These are phyloP conservation scores for Drosophila paramelanica DNA, from an alignment of 2,888 invertebrate genomes.

Conservation along the genomic window DNA sequence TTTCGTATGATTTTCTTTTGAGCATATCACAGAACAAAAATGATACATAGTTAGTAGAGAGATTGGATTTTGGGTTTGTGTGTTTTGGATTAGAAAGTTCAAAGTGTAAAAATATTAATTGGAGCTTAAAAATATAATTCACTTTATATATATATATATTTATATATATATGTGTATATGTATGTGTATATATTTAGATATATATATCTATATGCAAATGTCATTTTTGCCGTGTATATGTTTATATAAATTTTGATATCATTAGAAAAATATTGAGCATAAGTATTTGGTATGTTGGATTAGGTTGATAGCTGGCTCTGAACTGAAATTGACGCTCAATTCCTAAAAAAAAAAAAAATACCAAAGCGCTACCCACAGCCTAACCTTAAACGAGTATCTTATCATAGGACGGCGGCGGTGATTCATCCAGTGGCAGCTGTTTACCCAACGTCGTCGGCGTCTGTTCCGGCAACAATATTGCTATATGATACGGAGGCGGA, in stretches of 20 bases:
- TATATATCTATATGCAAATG: conserved; percentile 57
- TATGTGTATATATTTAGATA: conserved; percentile 46
- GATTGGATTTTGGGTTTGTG: conserved; percentile 42
- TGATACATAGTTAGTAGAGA: conserved; percentile 74
- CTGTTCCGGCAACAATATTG: conserved; percentile 89
- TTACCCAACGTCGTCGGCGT: conserved; percentile 68
- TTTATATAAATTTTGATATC: conserved; percentile 76
- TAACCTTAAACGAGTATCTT: conserved; percentile 89
- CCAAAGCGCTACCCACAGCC: conserved; percentile 36
- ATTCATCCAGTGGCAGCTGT: conserved; percentile 85
- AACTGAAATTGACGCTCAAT: conserved; percentile 66
- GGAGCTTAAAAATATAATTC: conserved; percentile 64
- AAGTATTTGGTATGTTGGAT: conserved; percentile 58
- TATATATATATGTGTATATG: conserved; percentile 30
- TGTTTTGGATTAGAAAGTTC: conserved; percentile 55
- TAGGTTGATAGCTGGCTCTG: conserved; percentile 46
- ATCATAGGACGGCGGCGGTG: conserved; percentile 91
- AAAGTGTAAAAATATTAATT: conserved; percentile 76
- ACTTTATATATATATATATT: conserved; percentile 39
- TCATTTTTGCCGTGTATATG: conserved; percentile 69
- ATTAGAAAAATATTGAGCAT: conserved; percentile 75
- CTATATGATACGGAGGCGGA: conserved; percentile 94
- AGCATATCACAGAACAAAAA: conserved; percentile 83
- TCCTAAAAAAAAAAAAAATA: conserved; percentile 55
- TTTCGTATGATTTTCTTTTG: conserved; percentile 66